Evolutionary conservation across 64 coral and sea anemone genomes (phyloP), one percentile per base, ranked within the genome.

Genomic region (Catalaphyllia jardinei): DNA sequence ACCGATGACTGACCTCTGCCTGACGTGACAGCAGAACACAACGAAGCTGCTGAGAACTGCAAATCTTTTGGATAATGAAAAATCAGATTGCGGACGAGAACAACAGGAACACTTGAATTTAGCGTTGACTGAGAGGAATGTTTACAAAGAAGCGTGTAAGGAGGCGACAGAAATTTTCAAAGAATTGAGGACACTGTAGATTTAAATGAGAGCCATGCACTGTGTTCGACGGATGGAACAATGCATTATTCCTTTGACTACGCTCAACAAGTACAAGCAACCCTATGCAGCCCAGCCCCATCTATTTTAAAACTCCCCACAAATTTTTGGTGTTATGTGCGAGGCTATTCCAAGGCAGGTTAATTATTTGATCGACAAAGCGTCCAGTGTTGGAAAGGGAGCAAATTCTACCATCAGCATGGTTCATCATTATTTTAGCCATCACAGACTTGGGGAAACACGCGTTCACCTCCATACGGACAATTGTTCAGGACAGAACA

Each of bases 1-100:
- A 61, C 92, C 87, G 2, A 89, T 89, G 87, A 89, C 86, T 31
- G 92, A 94, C 67, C 39, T 94, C 1, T 94, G 79, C 76, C 50
- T 71, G 3, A 94, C 74, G 10, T 94, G 93, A 52, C 92, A 90
- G 73, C 46, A 89, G 28, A 90, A 94, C 60, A 94, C 72, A 16
- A 86, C 67, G 20, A 86, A 62, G 29, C 49, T 90, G 29, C 59
- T 74, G 17, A 16, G 82, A 31, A 28, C 82, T 9, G 88, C 82
- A 75, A 89, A 94, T 52, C 62, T 90, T 8, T 52, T 75, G 4
- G 30, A 94, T 4, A 19, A n/a, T 38, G 83, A 94, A 91, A 94
- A 94, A 30, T 27, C 50, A 7, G 83, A 94, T 29, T 71, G 16
- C 31, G 54, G 91, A 25, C 86, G 78, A 39, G 22, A 8, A 2